phyloP scores from a whole-genome alignment of 2,113 vertebrate species.

The Cheirogaleus medius region DNA sequence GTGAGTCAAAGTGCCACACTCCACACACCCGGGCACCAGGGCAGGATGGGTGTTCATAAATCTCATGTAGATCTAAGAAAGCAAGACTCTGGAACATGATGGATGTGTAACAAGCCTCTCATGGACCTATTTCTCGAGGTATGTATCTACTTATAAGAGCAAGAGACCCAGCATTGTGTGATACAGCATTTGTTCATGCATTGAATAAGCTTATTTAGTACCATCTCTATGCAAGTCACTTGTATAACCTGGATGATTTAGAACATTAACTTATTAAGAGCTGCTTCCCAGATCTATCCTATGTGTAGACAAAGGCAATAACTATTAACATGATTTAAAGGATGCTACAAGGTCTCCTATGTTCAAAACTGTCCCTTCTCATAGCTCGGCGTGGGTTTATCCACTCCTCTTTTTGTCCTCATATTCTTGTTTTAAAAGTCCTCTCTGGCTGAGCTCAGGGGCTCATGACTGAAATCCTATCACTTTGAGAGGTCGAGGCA shows the following conservation, averaged over 20 bases:
- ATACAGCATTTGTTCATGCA: not conserved
- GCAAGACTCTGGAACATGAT: not conserved
- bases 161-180: not conserved
- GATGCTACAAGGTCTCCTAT: not conserved
- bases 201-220: slow-evolving; percentile 19
- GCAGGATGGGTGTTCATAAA: not conserved
- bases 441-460: not conserved
- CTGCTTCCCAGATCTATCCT: not conserved
- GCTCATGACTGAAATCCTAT: no score
- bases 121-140: not conserved
- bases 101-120: not conserved
- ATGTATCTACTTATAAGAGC: not conserved
- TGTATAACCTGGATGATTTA: not conserved
- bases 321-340: not conserved
- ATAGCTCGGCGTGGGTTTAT: not conserved
- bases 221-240: slow-evolving; percentile 45
- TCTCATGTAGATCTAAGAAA: not conserved
- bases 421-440: not conserved
- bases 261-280: not conserved
- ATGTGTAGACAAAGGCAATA: not conserved
- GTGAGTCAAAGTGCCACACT: not conserved
- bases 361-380: not conserved
- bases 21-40: fast-evolving
- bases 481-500: no score
- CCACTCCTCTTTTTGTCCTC: not conserved